Evolutionary conservation across 2,888 invertebrate genomes (phyloP), one percentile per base, ranked within the genome.

Genomic region (Entomobrya multifasciata): DNA sequence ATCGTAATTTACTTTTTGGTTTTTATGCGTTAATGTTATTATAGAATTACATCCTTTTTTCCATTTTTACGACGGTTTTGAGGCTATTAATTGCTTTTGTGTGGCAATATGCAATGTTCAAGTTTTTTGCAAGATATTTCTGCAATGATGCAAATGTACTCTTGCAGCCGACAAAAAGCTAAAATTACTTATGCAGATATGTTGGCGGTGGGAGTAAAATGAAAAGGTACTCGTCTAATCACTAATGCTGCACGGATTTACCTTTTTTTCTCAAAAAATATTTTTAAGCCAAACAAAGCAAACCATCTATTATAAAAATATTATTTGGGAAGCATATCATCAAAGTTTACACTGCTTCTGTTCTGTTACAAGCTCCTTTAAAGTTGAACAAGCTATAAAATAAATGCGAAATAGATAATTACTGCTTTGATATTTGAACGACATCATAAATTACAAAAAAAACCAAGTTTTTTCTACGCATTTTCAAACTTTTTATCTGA

Each of bases 11-110:
- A 13, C 57, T 22, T 57, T 52, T 57, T 57, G 11, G 11, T 57
- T 36, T 36, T 36, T 36, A 36, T 36, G 36, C 8, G 36, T 36
- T 36, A 36, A 36, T 57, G 52, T 52, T 52, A 52, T 60, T 60
- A 60, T 60, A 60, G 11, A 6, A 11, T 60, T 60, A 60, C 60
- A 60, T 60, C 60, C 60, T 25, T 17, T 52, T 52, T 52, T 52
- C 17, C 6, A 52, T 52, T 36, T 52, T 52, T 17, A 52, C 52
- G 17, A 52, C 6, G n/a, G 15, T 52, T 17, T 17, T 15, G 5
- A 6, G n/a, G 20, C 17, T 17, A 52, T 52, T 52, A 52, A 52
- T n/a, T 17, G 15, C 17, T 52, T 52, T 52, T 15, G 36, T 36
- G 8, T 36, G 36, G 36, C 36, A 36, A 36, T 52, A 52, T 52